Conservation (phyloP, 2,888 invertebrate genomes). For the Drosophila ezoana region DNA sequence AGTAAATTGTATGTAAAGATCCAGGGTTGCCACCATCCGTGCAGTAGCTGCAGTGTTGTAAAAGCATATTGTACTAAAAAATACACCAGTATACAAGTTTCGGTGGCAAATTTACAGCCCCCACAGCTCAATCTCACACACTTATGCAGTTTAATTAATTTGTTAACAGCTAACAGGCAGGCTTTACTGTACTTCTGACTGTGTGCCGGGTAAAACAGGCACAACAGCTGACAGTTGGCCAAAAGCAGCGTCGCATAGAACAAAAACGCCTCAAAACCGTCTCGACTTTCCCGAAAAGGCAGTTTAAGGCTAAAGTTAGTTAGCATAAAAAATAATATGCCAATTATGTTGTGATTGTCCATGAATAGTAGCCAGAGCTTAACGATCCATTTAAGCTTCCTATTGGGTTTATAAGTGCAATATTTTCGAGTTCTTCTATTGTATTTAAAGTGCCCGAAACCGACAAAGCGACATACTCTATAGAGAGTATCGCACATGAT, state of each 20-base stretch:
- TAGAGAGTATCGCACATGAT: background rate
- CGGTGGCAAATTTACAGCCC: background rate
- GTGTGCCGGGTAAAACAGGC: background rate
- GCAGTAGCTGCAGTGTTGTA: background rate
- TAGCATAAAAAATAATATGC: background rate
- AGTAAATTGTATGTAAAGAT: background rate
- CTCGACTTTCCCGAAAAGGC: background rate
- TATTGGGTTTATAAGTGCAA: background rate
- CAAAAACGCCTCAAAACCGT: background rate
- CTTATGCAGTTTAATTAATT: conserved; percentile 4
- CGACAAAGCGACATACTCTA: conserved; percentile 1
- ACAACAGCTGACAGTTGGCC: background rate
- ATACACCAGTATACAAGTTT: background rate
- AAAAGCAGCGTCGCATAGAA: background rate
- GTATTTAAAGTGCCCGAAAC: background rate
- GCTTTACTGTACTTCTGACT: conserved; percentile 10
- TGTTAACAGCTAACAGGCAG: conserved; percentile 2
- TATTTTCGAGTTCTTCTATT: background rate
- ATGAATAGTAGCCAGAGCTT: background rate
- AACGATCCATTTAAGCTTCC: background rate
- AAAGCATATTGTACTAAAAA: conserved; percentile 1
- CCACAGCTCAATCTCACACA: background rate
- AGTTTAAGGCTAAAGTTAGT: accelerated
- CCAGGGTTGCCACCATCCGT: background rate
- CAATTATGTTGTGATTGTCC: background rate